Conservation (phyloP, 2,888 invertebrate species). For the Troides oblongomaculatus region DNA sequence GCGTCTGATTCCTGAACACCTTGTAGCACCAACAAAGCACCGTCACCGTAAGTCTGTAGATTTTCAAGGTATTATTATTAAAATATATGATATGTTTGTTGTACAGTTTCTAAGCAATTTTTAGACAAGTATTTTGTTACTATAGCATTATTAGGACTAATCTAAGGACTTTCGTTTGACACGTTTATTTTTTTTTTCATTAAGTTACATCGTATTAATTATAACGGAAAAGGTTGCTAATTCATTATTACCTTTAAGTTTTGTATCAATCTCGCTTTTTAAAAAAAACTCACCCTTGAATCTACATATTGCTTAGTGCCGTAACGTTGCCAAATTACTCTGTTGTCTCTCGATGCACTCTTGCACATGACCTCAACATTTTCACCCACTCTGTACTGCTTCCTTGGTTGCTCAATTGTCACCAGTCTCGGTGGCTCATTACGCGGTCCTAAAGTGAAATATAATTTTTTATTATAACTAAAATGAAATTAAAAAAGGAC, state of each 20-base stretch:
- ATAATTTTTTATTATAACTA: not conserved
- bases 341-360: constrained; percentile 40
- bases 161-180: no score
- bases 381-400: constrained; percentile 58
- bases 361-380: constrained; percentile 61
- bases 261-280: not conserved
- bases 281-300: constrained; percentile 48
- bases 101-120: no score
- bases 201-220: no score
- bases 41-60: constrained; percentile 74
- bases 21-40: constrained; percentile 81
- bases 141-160: no score
- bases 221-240: no score
- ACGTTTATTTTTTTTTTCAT: no score
- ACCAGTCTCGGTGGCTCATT: constrained; percentile 47
- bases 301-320: constrained; percentile 62
- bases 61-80: not conserved
- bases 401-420: constrained; percentile 60
- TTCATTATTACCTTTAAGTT: not conserved
- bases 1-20: constrained; percentile 86
- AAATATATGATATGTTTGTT: not conserved
- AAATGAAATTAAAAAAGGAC: not conserved
- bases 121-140: no score
- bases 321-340: constrained; percentile 52
- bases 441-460: constrained; percentile 52